phyloP scores from a whole-genome alignment of 2,113 vertebrate species.

The Salminus brasiliensis region DNA sequence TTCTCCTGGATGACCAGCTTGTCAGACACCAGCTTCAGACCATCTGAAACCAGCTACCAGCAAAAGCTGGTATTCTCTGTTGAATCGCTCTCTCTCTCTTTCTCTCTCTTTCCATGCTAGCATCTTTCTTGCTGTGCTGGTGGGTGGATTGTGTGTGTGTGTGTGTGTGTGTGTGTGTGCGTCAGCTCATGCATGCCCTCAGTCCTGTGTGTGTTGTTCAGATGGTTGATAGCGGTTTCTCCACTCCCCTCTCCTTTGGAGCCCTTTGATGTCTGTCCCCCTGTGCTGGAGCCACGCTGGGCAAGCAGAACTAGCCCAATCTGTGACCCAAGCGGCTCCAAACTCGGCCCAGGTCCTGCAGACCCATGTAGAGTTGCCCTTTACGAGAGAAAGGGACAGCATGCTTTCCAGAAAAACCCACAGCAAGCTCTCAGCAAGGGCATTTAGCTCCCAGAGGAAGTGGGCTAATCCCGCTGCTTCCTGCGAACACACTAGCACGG shows the following conservation, averaged over 20 bases:
- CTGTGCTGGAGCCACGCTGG: conserved; percentile 37
- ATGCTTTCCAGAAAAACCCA: conserved; percentile 24
- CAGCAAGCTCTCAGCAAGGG: conserved; percentile 21
- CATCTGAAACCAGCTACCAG: too few species aligned
- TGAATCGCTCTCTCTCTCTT: too few species aligned
- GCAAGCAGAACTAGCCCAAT: conserved; percentile 47
- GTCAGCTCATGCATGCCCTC: background rate
- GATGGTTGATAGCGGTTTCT: conserved; percentile 41
- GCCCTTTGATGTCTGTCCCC: conserved; percentile 53
- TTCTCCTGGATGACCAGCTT: too few species aligned
- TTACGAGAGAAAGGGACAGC: conserved; percentile 40
- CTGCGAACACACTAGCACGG: background rate
- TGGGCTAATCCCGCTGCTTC: conserved; percentile 29
- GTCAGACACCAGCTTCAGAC: too few species aligned
- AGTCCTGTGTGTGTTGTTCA: conserved; percentile 31
- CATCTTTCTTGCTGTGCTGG: background rate
- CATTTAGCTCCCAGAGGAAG: conserved; percentile 33
- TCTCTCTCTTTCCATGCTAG: background rate
- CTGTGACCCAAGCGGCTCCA: conserved; percentile 43
- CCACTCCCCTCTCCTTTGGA: conserved; percentile 29
- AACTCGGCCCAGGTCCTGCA: conserved; percentile 27
- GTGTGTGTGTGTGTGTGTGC: conserved; percentile 5
- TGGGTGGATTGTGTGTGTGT: background rate
- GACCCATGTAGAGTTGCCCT: conserved; percentile 44
- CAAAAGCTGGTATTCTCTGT: too few species aligned